Evolutionary conservation across 2,113 vertebrate species (phyloP).

Genomic region (Bubo scandiacus): DNA sequence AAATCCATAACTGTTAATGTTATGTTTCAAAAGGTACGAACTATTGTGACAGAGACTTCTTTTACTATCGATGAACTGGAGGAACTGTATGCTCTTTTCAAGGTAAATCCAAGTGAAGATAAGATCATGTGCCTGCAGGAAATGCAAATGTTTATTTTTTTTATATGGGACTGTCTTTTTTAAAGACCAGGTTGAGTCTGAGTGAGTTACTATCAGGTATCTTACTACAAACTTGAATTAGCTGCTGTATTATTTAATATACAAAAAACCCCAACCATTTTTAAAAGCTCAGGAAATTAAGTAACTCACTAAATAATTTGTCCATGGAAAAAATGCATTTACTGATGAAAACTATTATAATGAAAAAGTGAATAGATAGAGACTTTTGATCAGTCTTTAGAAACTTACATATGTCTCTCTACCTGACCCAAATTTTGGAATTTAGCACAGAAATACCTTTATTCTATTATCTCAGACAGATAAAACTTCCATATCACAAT

Average conservation of each 20-base stretch:
- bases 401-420: rapidly evolving
- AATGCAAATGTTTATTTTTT: not conserved
- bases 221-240: not conserved
- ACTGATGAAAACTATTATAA: not conserved
- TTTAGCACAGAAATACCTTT: not conserved
- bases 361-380: not conserved
- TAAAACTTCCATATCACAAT: rapidly evolving
- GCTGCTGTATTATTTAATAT: not conserved
- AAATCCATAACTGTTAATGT: not conserved
- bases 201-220: not conserved
- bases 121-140: not conserved
- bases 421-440: not conserved
- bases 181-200: not conserved
- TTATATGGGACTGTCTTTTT: not conserved
- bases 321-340: not conserved
- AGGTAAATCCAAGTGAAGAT: conserved; percentile 76
- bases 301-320: not conserved
- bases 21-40: conserved; percentile 84
- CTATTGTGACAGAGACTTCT: conserved; percentile 94
- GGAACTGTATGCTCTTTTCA: conserved; percentile 94
- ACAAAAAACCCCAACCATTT: not conserved
- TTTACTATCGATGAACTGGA: conserved; percentile 94
- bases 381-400: not conserved
- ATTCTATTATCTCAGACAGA: not conserved
- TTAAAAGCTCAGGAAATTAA: not conserved